A percentile compares a stretch with the other conserved stretches of the same genome.
These are phyloP conservation scores for Pogonophryne albipinna DNA, from an alignment of 2,797 vertebrate species.

Conservation along the genomic window DNA sequence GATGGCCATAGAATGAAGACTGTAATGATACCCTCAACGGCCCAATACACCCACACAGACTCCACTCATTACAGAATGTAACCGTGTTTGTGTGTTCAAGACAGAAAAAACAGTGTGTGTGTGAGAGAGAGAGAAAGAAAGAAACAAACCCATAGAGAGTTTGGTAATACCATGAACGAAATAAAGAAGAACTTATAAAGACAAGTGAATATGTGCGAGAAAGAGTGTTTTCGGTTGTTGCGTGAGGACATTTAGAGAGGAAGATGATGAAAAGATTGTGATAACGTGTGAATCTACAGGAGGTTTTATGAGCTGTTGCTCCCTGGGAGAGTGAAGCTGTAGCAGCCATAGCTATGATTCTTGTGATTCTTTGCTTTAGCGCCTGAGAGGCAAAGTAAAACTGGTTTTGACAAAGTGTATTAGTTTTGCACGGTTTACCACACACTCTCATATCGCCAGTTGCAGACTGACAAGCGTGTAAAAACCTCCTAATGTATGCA, in stretches of 20 bases:
- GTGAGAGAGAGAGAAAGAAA: slow-evolving; percentile 1
- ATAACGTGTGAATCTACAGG: neutral
- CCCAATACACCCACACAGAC: slow-evolving; percentile 47
- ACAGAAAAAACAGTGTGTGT: slow-evolving; percentile 16
- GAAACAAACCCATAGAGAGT: slow-evolving; percentile 13
- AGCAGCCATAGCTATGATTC: slow-evolving; percentile 42
- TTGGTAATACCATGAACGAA: slow-evolving; percentile 42
- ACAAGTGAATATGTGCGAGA: slow-evolving; percentile 47
- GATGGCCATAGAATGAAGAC: slow-evolving; percentile 81
- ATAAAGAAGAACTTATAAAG: slow-evolving; percentile 52
- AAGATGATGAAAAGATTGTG: neutral
- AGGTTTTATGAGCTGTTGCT: slow-evolving; percentile 33
- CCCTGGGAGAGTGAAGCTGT: slow-evolving; percentile 58
- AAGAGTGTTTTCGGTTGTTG: slow-evolving; percentile 12
- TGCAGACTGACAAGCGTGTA: slow-evolving; percentile 44
- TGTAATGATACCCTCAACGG: slow-evolving; percentile 80
- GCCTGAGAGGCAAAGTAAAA: slow-evolving; percentile 46
- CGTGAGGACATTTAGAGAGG: neutral
- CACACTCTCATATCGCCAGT: slow-evolving; percentile 25
- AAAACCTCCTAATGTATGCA: slow-evolving; percentile 37
- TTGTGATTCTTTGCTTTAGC: slow-evolving; percentile 49
- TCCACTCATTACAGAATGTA: slow-evolving; percentile 59
- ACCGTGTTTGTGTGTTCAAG: slow-evolving; percentile 41
- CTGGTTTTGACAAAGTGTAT: slow-evolving; percentile 46
- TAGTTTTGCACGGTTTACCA: slow-evolving; percentile 53